phyloP scores from a whole-genome alignment of 1,140 invertebrate species.

The Drosophila bocki region DNA sequence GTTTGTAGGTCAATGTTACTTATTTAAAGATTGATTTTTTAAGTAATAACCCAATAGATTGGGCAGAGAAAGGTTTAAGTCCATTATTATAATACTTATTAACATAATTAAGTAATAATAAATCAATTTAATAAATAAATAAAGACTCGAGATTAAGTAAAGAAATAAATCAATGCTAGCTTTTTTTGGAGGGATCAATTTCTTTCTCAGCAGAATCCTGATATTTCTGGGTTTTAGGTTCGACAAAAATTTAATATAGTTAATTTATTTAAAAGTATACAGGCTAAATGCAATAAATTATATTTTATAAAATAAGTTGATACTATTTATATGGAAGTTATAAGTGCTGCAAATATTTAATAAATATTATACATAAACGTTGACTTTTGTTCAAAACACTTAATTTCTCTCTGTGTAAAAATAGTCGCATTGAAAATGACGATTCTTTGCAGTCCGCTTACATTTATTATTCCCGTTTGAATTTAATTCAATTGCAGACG shows the following conservation, averaged over 20 bases:
- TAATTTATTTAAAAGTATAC: no score
- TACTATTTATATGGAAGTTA: no score
- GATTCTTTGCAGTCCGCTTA: constrained; percentile 40
- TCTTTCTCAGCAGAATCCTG: neutral
- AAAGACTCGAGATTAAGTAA: neutral
- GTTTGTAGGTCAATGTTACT: constrained; percentile 10
- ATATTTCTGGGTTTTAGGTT: no score
- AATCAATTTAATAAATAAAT: neutral
- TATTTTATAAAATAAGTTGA: no score
- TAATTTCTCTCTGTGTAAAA: constrained; percentile 38
- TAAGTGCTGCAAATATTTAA: no score
- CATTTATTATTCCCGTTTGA: constrained; percentile 57
- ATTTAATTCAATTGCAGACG: constrained; percentile 80
- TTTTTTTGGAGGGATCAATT: neutral
- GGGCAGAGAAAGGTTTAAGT: neutral
- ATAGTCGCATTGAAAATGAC: constrained; percentile 6
- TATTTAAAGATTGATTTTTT: neutral
- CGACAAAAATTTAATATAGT: no score
- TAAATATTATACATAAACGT: no score
- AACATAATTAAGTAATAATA: neutral
- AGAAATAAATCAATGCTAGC: neutral
- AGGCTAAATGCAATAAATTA: no score
- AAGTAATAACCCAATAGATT: neutral
- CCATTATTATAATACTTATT: neutral
- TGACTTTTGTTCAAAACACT: no score